Evolutionary conservation across 2,113 vertebrate species (phyloP), one percentile per base, ranked within the genome.

Genomic region (Lepisosteus osseus): DNA sequence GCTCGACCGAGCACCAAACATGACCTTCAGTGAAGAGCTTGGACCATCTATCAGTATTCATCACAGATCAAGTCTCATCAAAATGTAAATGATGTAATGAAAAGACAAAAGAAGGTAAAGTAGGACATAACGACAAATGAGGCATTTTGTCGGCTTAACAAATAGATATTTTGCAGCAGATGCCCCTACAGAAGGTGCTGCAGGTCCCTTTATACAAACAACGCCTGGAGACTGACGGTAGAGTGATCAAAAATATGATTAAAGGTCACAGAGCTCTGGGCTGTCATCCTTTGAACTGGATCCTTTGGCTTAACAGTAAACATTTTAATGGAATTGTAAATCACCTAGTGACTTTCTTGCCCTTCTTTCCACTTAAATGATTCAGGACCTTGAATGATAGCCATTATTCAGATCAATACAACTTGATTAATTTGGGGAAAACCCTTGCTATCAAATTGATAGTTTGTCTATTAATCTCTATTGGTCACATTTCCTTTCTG

Each of bases 31-130:
- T 63, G 63, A 76, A 54, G 79, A 17, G 45, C 64, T 63, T 5
- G 65, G 66, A 56, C 13, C 82, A 77, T 75, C 55, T 76, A 82
- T 85, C 76, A 78, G 80, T 77, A 65, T 42, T 76, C 71, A 63
- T 77, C 68, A 6, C 44, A 70, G 41, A 14, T 59, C 51, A 67
- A 82, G 79, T 77, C 67, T 63, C 9, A 78, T 79, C 68, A 84
- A 80, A 84, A 89, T 87, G 84, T 76, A 90, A 91, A 86, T 78
- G 69, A 74, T 77, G 80, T 71, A 4, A 29, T 74, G 84, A 74
- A 62, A 82, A 85, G 75, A 70, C 55, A 80, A 81, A 79, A 64
- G 71, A 78, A 17, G 62, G 55, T 80, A 79, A 84, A 71, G 74
- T 40, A 72, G 76, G 78, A 45, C 72, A 82, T 76, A 14, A 68